These are phyloP conservation scores for Rhinogobio ventralis DNA, from an alignment of 2,797 vertebrate genomes.

Conservation along the genomic window DNA sequence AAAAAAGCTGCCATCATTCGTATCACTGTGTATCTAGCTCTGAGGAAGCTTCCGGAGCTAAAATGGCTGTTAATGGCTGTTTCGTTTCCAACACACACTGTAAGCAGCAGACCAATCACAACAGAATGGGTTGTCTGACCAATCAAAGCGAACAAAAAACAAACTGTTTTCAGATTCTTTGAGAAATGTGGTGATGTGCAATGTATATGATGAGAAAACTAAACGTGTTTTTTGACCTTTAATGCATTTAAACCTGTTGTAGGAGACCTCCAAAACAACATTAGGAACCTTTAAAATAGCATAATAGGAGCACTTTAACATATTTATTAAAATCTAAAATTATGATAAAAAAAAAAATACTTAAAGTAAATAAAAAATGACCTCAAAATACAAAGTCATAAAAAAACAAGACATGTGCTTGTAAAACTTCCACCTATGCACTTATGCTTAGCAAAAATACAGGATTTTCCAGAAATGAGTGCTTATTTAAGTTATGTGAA, in stretches of 20 bases:
- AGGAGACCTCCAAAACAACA: background rate
- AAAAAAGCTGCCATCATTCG: background rate
- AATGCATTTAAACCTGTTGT: background rate
- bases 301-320: background rate
- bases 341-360: background rate
- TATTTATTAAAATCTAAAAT: background rate
- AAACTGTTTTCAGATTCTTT: background rate
- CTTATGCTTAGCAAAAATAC: slow-evolving; percentile 1
- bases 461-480: slow-evolving; percentile 6
- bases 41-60: background rate
- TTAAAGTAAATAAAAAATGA: slow-evolving; percentile 6
- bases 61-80: background rate
- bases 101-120: background rate
- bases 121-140: background rate
- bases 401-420: background rate
- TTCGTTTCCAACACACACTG: background rate
- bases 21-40: background rate
- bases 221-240: no score
- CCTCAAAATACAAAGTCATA: background rate
- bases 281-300: background rate
- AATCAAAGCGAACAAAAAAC: background rate
- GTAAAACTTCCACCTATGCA: background rate
- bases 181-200: background rate
- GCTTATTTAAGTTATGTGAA: slow-evolving; percentile 33
- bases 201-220: background rate